Evolutionary conservation across 2,888 invertebrate species (phyloP).

Genomic region (Rhyacophila evoluta): DNA sequence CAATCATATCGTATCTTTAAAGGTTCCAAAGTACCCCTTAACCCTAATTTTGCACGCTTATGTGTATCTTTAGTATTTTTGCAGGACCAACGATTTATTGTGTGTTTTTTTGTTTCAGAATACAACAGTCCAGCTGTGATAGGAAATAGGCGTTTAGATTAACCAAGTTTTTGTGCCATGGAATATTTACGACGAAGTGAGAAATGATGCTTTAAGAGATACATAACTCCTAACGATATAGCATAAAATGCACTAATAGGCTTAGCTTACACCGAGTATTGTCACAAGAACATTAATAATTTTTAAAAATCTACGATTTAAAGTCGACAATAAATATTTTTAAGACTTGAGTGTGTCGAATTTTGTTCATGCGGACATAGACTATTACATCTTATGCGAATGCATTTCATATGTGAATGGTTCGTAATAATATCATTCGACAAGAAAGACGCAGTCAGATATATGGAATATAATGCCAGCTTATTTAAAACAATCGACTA

Average conservation of each 20-base stretch:
- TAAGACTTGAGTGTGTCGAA: neutral
- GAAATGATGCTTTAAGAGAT: neutral
- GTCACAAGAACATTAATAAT: neutral
- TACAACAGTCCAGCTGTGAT: constrained; percentile 1
- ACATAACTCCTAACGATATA: neutral
- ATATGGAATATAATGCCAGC: neutral
- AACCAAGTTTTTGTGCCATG: neutral
- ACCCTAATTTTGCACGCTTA: no score
- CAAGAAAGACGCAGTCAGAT: constrained; percentile 50
- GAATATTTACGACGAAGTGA: neutral
- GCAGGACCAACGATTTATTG: no score
- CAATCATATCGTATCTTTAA: no score
- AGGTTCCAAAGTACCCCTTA: no score
- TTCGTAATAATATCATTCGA: constrained; percentile 40
- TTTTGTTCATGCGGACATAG: neutral
- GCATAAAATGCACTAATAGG: neutral
- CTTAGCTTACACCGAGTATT: neutral
- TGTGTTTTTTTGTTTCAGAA: constrained; percentile 8
- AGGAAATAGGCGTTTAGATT: neutral
- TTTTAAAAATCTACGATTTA: neutral
- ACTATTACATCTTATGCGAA: neutral
- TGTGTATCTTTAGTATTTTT: no score
- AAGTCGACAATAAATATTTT: neutral
- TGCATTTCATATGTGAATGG: constrained; percentile 5
- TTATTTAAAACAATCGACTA: neutral